phyloP scores from a whole-genome alignment of 2,797 vertebrate species.

The Garrulus glandarius region DNA sequence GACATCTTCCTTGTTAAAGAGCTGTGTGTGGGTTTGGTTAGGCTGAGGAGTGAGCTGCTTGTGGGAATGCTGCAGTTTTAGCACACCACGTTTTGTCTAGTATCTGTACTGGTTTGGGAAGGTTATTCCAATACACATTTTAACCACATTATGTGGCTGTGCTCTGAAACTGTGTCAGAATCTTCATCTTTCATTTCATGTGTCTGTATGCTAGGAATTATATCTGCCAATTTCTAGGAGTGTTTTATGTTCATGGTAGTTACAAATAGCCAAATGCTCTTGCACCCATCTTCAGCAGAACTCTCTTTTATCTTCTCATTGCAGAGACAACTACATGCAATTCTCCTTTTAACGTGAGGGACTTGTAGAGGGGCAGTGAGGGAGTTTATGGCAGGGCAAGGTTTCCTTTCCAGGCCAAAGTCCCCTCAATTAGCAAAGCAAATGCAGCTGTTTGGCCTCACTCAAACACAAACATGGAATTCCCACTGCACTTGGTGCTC shows the following conservation, averaged over 20 bases:
- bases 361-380: not conserved
- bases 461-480: not conserved
- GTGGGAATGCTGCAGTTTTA: no score
- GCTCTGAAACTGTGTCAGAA: not conserved
- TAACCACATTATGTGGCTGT: not conserved
- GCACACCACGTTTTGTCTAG: no score
- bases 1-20: not conserved
- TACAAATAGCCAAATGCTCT: not conserved
- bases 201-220: not conserved
- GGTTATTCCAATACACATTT: fast-evolving
- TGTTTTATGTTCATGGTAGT: not conserved
- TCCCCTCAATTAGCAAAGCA: not conserved
- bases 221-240: not conserved
- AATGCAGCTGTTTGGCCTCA: not conserved
- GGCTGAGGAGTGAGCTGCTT: not conserved
- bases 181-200: not conserved
- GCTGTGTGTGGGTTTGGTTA: not conserved
- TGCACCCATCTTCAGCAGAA: not conserved
- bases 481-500: not conserved
- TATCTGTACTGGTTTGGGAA: not conserved
- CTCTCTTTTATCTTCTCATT: not conserved
- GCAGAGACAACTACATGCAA: not conserved
- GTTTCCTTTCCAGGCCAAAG: not conserved
- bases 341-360: not conserved
- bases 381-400: not conserved